Evolutionary conservation across 1,140 invertebrate genomes (phyloP), one percentile per base, ranked within the genome.

Genomic region (Anastrepha ludens): DNA sequence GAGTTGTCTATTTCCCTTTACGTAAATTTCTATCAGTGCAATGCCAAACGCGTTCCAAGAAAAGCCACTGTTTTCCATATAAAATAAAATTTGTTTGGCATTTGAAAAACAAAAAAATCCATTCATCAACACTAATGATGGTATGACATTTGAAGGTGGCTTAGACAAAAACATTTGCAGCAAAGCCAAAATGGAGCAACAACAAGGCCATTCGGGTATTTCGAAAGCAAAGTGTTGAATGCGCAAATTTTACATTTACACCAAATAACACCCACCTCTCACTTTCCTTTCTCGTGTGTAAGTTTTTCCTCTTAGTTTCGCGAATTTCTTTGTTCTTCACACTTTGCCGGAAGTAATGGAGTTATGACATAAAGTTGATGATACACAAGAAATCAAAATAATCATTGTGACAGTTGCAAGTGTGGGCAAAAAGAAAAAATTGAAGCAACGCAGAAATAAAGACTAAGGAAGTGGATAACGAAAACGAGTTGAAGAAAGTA

Each of bases 351-450:
- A 81, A 50, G 47, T 55, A 81, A 81, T 81, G 74, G 74, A 81
- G 74, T 81, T 81, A 55, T 81, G 74, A 81, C 74, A 81, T 55
- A 29, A 81, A 81, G 74, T 81, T 81, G 74, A 81, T 81, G 74
- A 81, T 55, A 81, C 74, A 81, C n/a, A 81, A 81, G 74, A 81
- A 81, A 81, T 81, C 74, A 81, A 81, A 81, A 55, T 81, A 47
- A 47, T 47, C 50, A 55, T 81, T 81, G 74, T 81, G 74, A 81
- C 74, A 81, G 74, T 81, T 81, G 55, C 47, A 81, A 81, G 74
- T 55, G 74, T 55, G 20, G 55, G 55, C 6, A 17, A 17, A 39
- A 67, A 67, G 6, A n/a, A 81, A 6, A 81, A 50, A 20, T 3
- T 44, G 2, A 44, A 44, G 9, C 5, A 44, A 47, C 13, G 20